Evolutionary conservation across 2,888 invertebrate species (phyloP).

Genomic region (Sepioteuthis lessoniana): DNA sequence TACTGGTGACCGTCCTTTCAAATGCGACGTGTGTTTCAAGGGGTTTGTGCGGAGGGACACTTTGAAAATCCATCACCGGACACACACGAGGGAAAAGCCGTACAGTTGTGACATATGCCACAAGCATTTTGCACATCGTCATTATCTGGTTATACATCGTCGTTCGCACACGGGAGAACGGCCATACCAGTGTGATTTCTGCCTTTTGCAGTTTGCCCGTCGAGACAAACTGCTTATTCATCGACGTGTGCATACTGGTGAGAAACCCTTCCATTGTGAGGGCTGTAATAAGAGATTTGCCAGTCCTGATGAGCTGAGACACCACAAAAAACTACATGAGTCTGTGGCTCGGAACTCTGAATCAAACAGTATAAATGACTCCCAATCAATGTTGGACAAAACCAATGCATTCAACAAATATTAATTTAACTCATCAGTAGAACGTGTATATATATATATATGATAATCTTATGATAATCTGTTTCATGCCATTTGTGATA

Average conservation of each 20-base stretch:
- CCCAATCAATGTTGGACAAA: neutral
- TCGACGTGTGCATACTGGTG: conserved; percentile 2
- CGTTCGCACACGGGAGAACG: conserved; percentile 24
- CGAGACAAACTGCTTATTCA: conserved; percentile 37
- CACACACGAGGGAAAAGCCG: conserved; percentile 38
- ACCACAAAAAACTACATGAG: neutral
- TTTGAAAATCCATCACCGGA: conserved; percentile 35
- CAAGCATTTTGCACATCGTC: conserved; percentile 17
- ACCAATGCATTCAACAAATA: neutral
- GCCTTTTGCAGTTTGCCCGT: conserved; percentile 40
- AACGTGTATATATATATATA: neutral
- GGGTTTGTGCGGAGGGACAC: conserved; percentile 23
- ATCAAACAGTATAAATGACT: neutral
- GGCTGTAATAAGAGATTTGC: conserved; percentile 26
- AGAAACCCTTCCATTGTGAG: conserved; percentile 34
- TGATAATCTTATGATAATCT: too few relatives aligned
- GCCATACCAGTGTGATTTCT: conserved; percentile 35
- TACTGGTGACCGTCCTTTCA: conserved; percentile 24
- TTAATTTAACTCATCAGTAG: neutral
- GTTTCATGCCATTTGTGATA: too few relatives aligned
- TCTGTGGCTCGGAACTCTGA: neutral
- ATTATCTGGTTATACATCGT: conserved; percentile 24
- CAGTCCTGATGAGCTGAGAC: conserved; percentile 44
- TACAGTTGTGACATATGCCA: conserved; percentile 35
- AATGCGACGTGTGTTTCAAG: conserved; percentile 41